Evolutionary conservation across 1,140 invertebrate species (phyloP), one percentile per base, ranked within the genome.

Genomic region (Diachasmimorpha longicaudata): DNA sequence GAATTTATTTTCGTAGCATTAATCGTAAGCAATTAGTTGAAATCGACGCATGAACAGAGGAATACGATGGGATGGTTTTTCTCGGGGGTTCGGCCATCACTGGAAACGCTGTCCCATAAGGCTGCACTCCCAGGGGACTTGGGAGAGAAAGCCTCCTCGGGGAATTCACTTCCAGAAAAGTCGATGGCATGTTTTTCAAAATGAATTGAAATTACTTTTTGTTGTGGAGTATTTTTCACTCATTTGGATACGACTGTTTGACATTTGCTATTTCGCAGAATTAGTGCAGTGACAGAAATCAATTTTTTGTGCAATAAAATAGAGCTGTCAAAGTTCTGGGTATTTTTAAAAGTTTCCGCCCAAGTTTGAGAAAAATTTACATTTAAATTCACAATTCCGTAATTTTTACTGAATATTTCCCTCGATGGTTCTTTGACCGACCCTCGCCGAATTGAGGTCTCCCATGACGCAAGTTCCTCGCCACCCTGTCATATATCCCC

Each of bases 21-120:
- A 63, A 63, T 63, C 58, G 58, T 63, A 63, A 63, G 58, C 58
- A 63, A 63, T 63, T 63, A 63, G 58, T 19, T 63, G 58, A 14
- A n/a, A 63, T 63, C 58, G 58, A 63, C 31, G 58, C 58, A 63
- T 63, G 58, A 63, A 63, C 14, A 3, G 19, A 14, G 48, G 8
- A 23, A 23, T 19, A 63, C 58, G 21, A 23, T 63, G 21, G 21
- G 3, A 9, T 5, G 10, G 13, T 9, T 63, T 25, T 63, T 63
- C 48, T 63, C 58, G 58, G 58, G 2, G 19, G 23, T 23, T 25
- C 23, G 8, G 23, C 21, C 19, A 16, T 6, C 16, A n/a, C 48
- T 19, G 5, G n/a, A 63, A 63, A 63, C 19, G n/a, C 19, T 8
- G 19, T 19, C 48, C 48, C n/a, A 63, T 25, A 25, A 63, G 58